Evolutionary conservation across 2,113 vertebrate genomes (phyloP).

Genomic region (Clupea harengus): DNA sequence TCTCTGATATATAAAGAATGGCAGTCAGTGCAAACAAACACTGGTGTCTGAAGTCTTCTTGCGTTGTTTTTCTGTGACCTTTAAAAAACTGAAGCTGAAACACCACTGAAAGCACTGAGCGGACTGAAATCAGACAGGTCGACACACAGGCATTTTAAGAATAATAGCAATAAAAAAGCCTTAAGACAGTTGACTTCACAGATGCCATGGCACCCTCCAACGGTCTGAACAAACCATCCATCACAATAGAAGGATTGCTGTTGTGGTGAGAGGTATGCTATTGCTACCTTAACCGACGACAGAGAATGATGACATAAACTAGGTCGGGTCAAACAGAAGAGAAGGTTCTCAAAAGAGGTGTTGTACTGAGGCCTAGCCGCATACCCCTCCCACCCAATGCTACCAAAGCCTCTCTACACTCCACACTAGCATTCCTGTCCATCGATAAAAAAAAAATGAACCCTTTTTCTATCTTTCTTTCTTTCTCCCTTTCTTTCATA

Average conservation of each 20-base stretch:
- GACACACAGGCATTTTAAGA: not conserved
- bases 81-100: not conserved
- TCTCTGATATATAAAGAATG: not conserved
- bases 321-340: no score
- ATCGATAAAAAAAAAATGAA: no score
- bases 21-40: not conserved
- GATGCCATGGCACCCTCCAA: not conserved
- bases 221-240: not conserved
- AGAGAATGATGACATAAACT: no score
- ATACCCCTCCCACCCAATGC: no score
- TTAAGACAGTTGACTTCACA: not conserved
- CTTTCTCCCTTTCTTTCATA: no score
- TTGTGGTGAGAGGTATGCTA: not conserved
- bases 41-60: not conserved
- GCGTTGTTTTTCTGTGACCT: not conserved
- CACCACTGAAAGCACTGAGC: not conserved
- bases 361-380: no score
- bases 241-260: not conserved
- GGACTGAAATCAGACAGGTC: not conserved
- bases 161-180: not conserved
- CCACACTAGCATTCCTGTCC: no score
- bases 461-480: no score
- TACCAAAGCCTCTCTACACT: no score
- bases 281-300: no score
- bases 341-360: no score